Evolutionary conservation across 2,797 vertebrate genomes (phyloP).

Genomic region (Melanotaenia parkinsoni): DNA sequence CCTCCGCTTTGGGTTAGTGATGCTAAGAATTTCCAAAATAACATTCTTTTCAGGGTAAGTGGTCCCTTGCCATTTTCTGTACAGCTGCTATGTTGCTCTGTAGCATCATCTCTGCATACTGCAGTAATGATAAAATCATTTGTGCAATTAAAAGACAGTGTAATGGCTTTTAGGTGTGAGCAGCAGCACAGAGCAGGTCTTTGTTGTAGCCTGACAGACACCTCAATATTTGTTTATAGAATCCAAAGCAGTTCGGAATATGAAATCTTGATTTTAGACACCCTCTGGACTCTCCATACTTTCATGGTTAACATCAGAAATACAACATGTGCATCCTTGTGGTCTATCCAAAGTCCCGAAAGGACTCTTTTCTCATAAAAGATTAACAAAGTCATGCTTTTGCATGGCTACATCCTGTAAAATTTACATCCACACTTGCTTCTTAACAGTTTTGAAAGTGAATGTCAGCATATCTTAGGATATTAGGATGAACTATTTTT

Average conservation of each 20-base stretch:
- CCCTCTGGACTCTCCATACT: too few species aligned
- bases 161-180: background rate
- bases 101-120: conserved; percentile 9
- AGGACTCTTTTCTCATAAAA: background rate
- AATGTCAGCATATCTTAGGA: too few species aligned
- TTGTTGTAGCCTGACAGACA: background rate
- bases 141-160: background rate
- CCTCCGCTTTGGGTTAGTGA: background rate
- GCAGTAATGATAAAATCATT: background rate
- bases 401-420: too few species aligned
- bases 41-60: conserved; percentile 11
- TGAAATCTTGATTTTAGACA: too few species aligned
- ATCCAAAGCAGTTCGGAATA: too few species aligned
- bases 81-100: conserved; percentile 1
- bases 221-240: background rate
- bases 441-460: too few species aligned
- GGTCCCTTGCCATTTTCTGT: conserved; percentile 15
- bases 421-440: too few species aligned
- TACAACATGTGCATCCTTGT: background rate
- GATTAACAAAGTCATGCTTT: background rate
- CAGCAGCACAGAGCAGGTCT: background rate
- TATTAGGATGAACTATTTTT: too few species aligned
- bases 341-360: background rate
- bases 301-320: background rate
- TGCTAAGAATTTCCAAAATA: conserved; percentile 4